A percentile compares a stretch with the other conserved stretches of the same genome.
Evolutionary conservation across 2,797 vertebrate genomes (phyloP).

Genomic region (Gymnodraco acuticeps): DNA sequence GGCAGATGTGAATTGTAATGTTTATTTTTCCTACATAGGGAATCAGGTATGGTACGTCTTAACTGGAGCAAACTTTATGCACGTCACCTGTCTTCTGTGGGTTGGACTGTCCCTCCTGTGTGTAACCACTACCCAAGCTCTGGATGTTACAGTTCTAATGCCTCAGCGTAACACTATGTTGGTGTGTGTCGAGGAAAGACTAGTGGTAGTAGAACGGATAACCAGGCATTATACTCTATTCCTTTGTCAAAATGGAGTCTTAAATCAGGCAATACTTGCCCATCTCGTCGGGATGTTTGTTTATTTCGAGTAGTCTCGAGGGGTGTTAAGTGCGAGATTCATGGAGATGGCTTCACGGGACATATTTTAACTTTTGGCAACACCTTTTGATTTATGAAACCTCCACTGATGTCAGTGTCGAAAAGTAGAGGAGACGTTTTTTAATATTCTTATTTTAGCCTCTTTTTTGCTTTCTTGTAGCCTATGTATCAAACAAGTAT

Average conservation of each 20-base stretch:
- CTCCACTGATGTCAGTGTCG: conserved; percentile 90
- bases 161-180: conserved; percentile 43
- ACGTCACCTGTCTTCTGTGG: conserved; percentile 72
- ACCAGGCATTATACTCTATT: conserved; percentile 61
- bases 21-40: conserved; percentile 54
- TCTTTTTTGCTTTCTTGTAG: conserved; percentile 81
- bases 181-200: conserved; percentile 20
- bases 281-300: conserved; percentile 49
- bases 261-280: conserved; percentile 73
- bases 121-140: conserved; percentile 73
- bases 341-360: conserved; percentile 75
- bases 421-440: conserved; percentile 87
- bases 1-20: conserved; percentile 72
- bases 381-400: conserved; percentile 88
- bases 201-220: conserved; percentile 42
- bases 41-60: conserved; percentile 80
- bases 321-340: conserved; percentile 74
- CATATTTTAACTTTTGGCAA: conserved; percentile 79
- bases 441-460: conserved; percentile 85
- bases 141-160: conserved; percentile 50
- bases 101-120: conserved; percentile 60
- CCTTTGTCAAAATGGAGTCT: conserved; percentile 69
- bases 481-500: conserved; percentile 90
- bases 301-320: conserved; percentile 39
- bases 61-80: conserved; percentile 78